These are phyloP conservation scores for Ascidia mentula DNA, from an alignment of 23 tunicate genomes.

Conservation along the genomic window DNA sequence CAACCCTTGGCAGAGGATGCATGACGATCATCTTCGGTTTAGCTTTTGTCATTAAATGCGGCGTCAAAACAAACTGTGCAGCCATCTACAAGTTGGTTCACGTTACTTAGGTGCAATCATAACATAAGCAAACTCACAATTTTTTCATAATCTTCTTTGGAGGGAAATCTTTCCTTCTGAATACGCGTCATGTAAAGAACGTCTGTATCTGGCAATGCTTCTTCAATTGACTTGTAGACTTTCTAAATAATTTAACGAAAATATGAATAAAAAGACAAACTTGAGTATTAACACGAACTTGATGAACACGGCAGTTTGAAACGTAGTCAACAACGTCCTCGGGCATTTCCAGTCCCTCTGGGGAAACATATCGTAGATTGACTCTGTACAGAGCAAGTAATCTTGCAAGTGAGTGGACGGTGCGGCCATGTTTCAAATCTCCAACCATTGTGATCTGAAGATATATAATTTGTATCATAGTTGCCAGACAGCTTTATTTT, in stretches of 20 bases:
- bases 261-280: neutral
- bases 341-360: constrained; percentile 70
- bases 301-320: constrained; percentile 43
- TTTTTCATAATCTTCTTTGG: constrained; percentile 50
- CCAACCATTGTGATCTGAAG: constrained; percentile 74
- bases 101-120: neutral
- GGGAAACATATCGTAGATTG: constrained; percentile 64
- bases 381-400: constrained; percentile 79
- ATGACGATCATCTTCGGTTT: constrained; percentile 87
- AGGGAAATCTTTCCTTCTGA: constrained; percentile 70
- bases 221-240: constrained; percentile 52
- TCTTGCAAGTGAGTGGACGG: constrained; percentile 88
- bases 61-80: constrained; percentile 70
- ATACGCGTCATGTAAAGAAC: constrained; percentile 91
- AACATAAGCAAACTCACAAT: constrained; percentile 17
- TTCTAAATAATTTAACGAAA: neutral
- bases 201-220: constrained; percentile 88
- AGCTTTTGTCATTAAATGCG: constrained; percentile 93
- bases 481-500: no score
- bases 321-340: constrained; percentile 78
- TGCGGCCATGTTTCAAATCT: constrained; percentile 90
- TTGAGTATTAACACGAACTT: constrained; percentile 24
- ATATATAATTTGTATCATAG: no score
- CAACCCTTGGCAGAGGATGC: constrained; percentile 87
- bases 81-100: neutral